phyloP scores from a whole-genome alignment of 1,140 invertebrate genomes.

The Drosophila takahashii region DNA sequence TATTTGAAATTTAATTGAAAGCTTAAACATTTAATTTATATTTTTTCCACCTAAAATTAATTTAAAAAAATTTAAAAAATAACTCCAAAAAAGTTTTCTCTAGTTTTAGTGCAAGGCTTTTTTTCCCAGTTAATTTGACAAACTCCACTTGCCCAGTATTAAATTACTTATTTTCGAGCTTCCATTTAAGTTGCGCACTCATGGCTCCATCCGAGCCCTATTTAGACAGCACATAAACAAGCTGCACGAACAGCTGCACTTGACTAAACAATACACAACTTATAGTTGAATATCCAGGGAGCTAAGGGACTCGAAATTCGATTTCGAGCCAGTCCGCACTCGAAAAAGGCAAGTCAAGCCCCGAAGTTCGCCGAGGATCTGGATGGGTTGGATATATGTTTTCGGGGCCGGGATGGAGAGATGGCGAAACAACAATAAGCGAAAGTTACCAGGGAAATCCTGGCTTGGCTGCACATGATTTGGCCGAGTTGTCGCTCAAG shows the following conservation, averaged over 20 bases:
- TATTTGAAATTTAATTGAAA: too few species aligned
- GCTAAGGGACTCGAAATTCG: constrained; percentile 61
- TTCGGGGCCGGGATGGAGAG: not conserved
- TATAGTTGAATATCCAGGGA: constrained; percentile 17
- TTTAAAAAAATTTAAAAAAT: too few species aligned
- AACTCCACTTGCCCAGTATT: constrained; percentile 7
- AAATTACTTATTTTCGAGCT: constrained; percentile 13
- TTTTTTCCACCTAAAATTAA: too few species aligned
- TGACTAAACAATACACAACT: constrained; percentile 78
- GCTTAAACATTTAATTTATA: too few species aligned
- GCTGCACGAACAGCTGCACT: constrained; percentile 72
- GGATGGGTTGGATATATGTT: constrained; percentile 5
- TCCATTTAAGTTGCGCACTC: constrained; percentile 25
- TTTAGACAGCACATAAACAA: constrained; percentile 70
- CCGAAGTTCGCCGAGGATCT: not conserved
- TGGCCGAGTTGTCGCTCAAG: constrained; percentile 76
- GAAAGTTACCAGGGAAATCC: constrained; percentile 72
- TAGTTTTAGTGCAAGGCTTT: too few species aligned
- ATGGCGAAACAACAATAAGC: constrained; percentile 59
- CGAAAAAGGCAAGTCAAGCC: constrained; percentile 40
- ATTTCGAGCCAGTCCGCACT: constrained; percentile 59
- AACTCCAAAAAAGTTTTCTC: too few species aligned
- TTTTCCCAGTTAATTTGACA: constrained; percentile 5
- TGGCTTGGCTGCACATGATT: constrained; percentile 66
- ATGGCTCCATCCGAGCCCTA: constrained; percentile 36